A percentile compares a stretch with the other conserved stretches of the same genome.
Evolutionary conservation across 2,888 invertebrate genomes (phyloP).

Genomic region (Drosophila ustulata): DNA sequence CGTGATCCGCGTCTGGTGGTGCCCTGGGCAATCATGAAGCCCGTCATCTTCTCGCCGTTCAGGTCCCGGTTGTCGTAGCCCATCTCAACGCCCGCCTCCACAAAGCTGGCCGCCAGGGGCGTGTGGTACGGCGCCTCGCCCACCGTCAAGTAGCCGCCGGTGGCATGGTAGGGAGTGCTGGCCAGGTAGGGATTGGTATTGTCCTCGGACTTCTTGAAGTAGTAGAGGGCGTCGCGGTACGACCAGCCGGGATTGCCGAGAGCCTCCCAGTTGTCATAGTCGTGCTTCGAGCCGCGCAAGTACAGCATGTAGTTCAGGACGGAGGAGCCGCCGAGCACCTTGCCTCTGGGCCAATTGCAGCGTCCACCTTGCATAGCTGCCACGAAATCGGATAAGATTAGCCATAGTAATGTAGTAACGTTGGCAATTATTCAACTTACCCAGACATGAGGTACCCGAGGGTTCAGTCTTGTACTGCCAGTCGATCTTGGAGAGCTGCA

Average conservation of each 20-base stretch:
- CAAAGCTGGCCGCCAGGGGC: conserved; percentile 92
- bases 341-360: conserved; percentile 96
- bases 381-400: neutral
- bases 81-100: conserved; percentile 93
- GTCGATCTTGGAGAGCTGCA: conserved; percentile 94
- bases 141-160: conserved; percentile 93
- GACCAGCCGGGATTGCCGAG: conserved; percentile 96
- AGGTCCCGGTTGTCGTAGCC: conserved; percentile 95
- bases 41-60: conserved; percentile 94
- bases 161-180: conserved; percentile 91
- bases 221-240: conserved; percentile 91
- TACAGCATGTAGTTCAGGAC: conserved; percentile 97
- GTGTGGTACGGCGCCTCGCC: conserved; percentile 95
- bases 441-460: conserved; percentile 92
- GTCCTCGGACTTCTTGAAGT: conserved; percentile 96
- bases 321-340: conserved; percentile 93
- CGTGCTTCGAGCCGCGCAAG: conserved; percentile 93
- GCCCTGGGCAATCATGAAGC: conserved; percentile 95
- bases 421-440: conserved; percentile 85
- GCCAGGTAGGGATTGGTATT: conserved; percentile 94
- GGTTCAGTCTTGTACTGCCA: conserved; percentile 98
- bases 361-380: conserved; percentile 92
- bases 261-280: conserved; percentile 96
- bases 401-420: too few relatives aligned
- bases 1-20: conserved; percentile 92